Evolutionary conservation across 2,797 vertebrate species (phyloP).

Genomic region (Balearica regulorum): DNA sequence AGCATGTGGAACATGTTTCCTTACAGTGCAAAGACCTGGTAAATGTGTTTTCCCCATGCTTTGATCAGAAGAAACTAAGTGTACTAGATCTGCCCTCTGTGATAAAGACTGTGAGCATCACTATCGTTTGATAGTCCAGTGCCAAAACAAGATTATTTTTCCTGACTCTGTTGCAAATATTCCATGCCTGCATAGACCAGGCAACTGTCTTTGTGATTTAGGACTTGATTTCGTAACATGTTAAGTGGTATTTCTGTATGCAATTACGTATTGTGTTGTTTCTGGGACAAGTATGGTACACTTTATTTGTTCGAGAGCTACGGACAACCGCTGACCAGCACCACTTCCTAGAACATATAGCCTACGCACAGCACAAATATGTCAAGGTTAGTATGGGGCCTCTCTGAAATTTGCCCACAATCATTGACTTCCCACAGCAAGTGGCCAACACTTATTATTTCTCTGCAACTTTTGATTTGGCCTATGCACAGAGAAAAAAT

Average conservation of each 20-base stretch:
- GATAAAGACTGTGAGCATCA: not conserved
- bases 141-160: not conserved
- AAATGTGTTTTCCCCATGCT: not conserved
- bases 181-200: not conserved
- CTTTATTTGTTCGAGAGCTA: not conserved
- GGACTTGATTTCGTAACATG: not conserved
- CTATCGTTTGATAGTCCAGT: not conserved
- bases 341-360: not conserved
- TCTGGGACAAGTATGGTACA: not conserved
- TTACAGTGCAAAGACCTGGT: not conserved
- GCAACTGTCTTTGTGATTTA: not conserved
- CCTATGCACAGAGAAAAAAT: not conserved
- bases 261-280: not conserved
- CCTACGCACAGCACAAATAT: rapidly evolving
- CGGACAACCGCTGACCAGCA: not conserved
- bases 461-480: not conserved
- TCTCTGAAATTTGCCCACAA: not conserved
- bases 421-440: not conserved
- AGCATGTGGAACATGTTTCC: not conserved
- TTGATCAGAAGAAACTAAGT: not conserved
- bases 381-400: rapidly evolving
- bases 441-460: not conserved
- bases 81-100: not conserved
- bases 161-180: not conserved
- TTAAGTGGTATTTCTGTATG: not conserved